Evolutionary conservation across 2,113 vertebrate species (phyloP).

Genomic region (Mystacornis crossleyi): DNA sequence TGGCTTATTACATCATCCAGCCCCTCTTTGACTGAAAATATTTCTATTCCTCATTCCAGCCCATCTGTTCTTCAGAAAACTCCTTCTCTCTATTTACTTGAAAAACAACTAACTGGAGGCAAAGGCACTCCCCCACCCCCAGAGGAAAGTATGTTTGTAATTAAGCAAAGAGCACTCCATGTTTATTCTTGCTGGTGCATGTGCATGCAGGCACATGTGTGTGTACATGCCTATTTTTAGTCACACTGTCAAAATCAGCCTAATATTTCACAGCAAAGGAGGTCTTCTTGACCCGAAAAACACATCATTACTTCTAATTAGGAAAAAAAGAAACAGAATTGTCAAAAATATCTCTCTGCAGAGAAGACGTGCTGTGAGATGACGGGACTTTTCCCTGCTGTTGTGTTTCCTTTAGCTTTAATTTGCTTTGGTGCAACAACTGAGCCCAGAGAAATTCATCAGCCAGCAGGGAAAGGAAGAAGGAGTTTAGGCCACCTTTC

Average conservation of each 20-base stretch:
- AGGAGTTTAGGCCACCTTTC: background rate
- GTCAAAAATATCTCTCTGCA: conserved; percentile 15
- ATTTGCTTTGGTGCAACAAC: background rate
- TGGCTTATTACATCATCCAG: conserved; percentile 60
- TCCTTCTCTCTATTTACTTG: conserved; percentile 45
- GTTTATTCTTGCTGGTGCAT: background rate
- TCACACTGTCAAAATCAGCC: background rate
- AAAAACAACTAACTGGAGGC: conserved; percentile 41
- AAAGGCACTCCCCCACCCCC: background rate
- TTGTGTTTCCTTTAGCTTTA: conserved; percentile 10
- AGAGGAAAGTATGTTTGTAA: conserved; percentile 22
- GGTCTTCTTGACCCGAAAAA: conserved; percentile 10
- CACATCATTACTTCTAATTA: conserved; percentile 57
- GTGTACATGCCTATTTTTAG: conserved; percentile 25
- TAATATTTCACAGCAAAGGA: conserved; percentile 38
- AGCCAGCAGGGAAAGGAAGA: background rate
- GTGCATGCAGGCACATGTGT: background rate
- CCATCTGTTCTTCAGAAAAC: conserved; percentile 63
- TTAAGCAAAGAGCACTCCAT: background rate
- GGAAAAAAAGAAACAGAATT: conserved; percentile 28
- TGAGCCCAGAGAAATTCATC: background rate
- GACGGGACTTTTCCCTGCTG: conserved; percentile 2
- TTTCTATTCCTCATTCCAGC: conserved; percentile 61
- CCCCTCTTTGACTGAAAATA: conserved; percentile 60
- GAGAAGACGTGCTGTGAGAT: background rate